Evolutionary conservation across 2,888 invertebrate genomes (phyloP).

Genomic region (Plebejus melissa): DNA sequence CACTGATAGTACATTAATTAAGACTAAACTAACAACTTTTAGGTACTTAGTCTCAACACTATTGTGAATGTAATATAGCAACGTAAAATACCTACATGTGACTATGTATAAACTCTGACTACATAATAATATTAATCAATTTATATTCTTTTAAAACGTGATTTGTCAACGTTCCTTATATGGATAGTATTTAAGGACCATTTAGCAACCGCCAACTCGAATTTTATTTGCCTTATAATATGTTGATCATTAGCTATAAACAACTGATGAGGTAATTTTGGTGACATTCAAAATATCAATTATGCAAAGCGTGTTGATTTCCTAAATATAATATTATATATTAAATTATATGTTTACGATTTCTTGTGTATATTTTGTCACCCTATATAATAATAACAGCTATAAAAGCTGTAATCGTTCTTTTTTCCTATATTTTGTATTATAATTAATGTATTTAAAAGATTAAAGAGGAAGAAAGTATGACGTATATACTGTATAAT

Average conservation of each 20-base stretch:
- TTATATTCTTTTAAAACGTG: background rate
- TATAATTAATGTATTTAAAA: too few species aligned
- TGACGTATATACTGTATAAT: too few species aligned
- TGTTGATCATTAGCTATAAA: background rate
- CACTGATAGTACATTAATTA: background rate
- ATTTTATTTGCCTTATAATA: background rate
- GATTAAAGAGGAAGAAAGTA: too few species aligned
- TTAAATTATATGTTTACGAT: too few species aligned
- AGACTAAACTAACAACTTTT: background rate
- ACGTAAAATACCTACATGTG: background rate
- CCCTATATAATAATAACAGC: too few species aligned
- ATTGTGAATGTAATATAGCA: background rate
- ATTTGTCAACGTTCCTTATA: background rate
- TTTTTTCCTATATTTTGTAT: too few species aligned
- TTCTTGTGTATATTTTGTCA: too few species aligned
- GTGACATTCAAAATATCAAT: background rate
- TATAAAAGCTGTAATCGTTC: too few species aligned
- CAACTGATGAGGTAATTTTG: background rate
- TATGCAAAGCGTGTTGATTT: background rate
- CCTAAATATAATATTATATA: background rate
- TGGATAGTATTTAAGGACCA: background rate
- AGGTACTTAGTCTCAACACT: background rate
- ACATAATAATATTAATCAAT: background rate
- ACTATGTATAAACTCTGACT: background rate
- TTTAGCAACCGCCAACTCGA: background rate